phyloP scores from a whole-genome alignment of 2,888 invertebrate genomes.

The Eupithecia exiguata region DNA sequence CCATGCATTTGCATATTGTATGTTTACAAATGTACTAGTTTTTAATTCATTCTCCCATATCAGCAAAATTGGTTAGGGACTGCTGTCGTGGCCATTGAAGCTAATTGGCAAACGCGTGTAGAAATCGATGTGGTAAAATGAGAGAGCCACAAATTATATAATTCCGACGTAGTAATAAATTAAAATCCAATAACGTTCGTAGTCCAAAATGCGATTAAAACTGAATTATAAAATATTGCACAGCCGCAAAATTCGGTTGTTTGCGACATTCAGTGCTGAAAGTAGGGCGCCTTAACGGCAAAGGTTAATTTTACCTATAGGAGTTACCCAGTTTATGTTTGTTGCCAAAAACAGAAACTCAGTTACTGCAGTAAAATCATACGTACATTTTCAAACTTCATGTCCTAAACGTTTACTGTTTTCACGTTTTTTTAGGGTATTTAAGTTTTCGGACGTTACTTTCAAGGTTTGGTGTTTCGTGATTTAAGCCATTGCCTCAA shows the following conservation, averaged over 20 bases:
- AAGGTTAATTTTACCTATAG: neutral
- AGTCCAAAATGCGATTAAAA: neutral
- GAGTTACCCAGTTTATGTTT: neutral
- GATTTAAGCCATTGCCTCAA: neutral
- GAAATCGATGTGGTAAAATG: conserved; percentile 52
- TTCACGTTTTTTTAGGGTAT: neutral
- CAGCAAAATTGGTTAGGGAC: conserved; percentile 47
- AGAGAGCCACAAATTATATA: conserved; percentile 47
- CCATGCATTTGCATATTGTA: neutral
- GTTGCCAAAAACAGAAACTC: neutral
- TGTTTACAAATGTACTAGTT: neutral
- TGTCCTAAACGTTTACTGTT: neutral
- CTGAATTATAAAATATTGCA: neutral
- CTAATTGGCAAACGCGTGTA: conserved; percentile 73
- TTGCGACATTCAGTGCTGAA: neutral
- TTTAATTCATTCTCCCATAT: conserved; percentile 15
- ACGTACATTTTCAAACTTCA: neutral
- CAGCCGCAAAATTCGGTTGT: neutral
- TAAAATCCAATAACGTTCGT: neutral
- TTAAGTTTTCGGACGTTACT: neutral
- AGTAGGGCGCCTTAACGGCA: neutral
- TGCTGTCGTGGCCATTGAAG: conserved; percentile 75
- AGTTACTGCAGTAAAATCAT: neutral
- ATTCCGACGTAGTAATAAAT: conserved; percentile 16
- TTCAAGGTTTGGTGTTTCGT: neutral